phyloP scores from a whole-genome alignment of 2,797 vertebrate species.

The Holocentrus rufus region DNA sequence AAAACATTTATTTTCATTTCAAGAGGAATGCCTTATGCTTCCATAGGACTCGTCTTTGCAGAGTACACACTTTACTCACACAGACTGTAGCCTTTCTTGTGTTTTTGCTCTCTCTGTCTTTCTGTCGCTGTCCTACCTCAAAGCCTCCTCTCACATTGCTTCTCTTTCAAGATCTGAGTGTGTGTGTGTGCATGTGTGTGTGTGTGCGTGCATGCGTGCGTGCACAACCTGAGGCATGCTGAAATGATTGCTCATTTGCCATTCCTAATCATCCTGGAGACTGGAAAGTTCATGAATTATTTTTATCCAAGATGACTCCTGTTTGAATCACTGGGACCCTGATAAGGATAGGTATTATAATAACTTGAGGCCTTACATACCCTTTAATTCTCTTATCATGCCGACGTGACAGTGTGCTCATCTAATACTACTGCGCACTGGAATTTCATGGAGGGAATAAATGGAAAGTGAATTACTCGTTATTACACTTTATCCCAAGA shows the following conservation, averaged over 20 bases:
- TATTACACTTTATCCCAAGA: conserved; percentile 60
- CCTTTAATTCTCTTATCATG: conserved; percentile 45
- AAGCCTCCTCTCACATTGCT: background rate
- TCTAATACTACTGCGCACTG: conserved; percentile 31
- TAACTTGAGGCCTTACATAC: conserved; percentile 34
- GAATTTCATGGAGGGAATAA: conserved; percentile 51
- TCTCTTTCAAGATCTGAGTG: background rate
- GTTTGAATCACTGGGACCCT: conserved; percentile 35
- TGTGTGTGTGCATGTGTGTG: background rate
- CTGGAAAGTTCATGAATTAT: conserved; percentile 24
- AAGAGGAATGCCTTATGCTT: too few species aligned
- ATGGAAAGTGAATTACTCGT: conserved; percentile 61
- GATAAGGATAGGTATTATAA: conserved; percentile 29
- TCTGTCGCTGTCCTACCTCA: background rate
- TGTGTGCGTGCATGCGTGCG: too few species aligned
- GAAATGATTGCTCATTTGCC: conserved; percentile 16
- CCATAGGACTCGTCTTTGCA: background rate
- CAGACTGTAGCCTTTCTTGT: background rate
- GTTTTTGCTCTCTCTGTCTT: background rate
- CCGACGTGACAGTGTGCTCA: conserved; percentile 20
- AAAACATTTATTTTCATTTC: too few species aligned
- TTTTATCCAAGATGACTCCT: conserved; percentile 22
- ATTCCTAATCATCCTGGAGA: background rate
- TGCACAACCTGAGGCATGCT: too few species aligned
- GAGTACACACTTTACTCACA: background rate